Base-by-base conservation (phyloP, 2,113 vertebrate genomes). In the Apteryx owenii region DNA sequence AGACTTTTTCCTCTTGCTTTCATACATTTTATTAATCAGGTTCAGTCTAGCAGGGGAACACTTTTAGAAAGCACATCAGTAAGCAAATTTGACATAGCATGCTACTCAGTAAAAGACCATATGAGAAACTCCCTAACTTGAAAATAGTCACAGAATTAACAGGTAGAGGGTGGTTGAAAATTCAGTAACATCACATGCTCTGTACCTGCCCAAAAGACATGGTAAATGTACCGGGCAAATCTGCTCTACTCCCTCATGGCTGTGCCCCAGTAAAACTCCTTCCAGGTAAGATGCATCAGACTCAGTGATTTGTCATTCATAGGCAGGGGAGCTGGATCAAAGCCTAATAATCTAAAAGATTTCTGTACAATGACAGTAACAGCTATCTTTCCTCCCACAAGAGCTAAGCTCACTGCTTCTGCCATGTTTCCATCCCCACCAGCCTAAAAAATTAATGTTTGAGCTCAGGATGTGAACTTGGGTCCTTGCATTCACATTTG, bases 1-100 rank as follows among this genome's bases (percentile, higher is more conserved):
- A 26, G 53, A 50, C 28, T 86, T 89, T 85, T 95, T 71, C 62
- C 25, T 36, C 66, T 71, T 36, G 16, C 50, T 36, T 91, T 87
- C 65, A 23, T 75, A 48, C 78, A 75, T 91, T 94, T 94, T 79
- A 81, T 89, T 93, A 71, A 93, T 75, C 61, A 79, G 73, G 40
- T 79, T 2, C 17, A 79, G 42, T 50, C 58, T 81, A 79, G 36
- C 51, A 64, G 36, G 8, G 38, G 66, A 62, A 42, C 50, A 38
- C 42, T 86, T 89, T 26, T 38, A 81, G 78, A 89, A 91, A 81
- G 33, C 61, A 40, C 25, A 68, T 91, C 78, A 79, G 50, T 75
- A 82, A 81, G 78, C 85, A 85, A 60, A 81, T 12, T 56, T 46
- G 48, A 69, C 51, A 15, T 16, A 75, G 28, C 72, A 51, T 48